Conservation (phyloP, 2,113 vertebrate genomes). For the Brachyhypopomus gauderio region DNA sequence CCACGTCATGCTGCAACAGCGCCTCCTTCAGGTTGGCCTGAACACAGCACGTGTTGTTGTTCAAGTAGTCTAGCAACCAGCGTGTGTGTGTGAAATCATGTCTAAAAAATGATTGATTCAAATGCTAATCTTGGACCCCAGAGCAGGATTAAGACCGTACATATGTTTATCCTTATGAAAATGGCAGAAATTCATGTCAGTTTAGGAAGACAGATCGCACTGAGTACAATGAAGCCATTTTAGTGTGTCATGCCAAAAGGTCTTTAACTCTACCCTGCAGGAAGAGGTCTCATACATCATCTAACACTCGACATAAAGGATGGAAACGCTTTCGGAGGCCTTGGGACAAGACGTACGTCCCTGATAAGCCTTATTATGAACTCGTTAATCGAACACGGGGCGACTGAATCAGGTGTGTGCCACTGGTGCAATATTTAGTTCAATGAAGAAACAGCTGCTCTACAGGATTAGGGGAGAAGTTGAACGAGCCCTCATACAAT, state of each 20-base stretch:
- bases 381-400: background rate
- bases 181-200: background rate
- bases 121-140: background rate
- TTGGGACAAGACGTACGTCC: background rate
- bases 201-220: background rate
- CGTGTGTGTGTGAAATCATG: background rate
- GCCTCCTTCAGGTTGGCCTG: conserved; percentile 76
- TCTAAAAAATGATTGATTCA: background rate
- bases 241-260: background rate
- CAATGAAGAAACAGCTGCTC: background rate
- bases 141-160: background rate
- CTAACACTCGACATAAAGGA: background rate
- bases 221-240: background rate
- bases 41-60: conserved; percentile 30
- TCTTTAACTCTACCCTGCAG: background rate
- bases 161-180: background rate
- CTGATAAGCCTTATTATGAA: conserved; percentile 10
- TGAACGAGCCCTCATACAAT: conserved; percentile 29
- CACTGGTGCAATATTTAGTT: background rate
- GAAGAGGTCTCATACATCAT: background rate
- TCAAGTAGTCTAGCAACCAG: background rate
- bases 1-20: conserved; percentile 62
- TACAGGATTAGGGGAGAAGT: conserved; percentile 37
- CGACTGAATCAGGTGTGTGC: background rate
- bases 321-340: conserved; percentile 9